Conservation (phyloP, 2,113 vertebrate species). For the Smithornis capensis region DNA sequence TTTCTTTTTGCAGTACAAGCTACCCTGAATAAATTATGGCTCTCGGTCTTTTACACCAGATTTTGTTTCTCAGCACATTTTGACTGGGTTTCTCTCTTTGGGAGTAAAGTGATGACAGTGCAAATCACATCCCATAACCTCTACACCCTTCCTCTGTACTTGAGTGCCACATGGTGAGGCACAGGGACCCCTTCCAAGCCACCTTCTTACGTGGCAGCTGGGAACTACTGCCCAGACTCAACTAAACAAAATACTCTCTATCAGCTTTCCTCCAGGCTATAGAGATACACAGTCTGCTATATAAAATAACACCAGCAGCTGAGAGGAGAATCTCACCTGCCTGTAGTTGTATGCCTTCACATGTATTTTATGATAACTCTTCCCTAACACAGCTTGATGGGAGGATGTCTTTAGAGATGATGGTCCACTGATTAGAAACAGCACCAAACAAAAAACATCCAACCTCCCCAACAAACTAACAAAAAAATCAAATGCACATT, state of each 20-base stretch:
- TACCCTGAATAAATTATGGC: neutral
- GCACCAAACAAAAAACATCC: neutral
- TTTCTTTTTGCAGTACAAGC: neutral
- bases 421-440: neutral
- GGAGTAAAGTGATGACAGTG: neutral
- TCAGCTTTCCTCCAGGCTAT: neutral
- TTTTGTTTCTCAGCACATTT: neutral
- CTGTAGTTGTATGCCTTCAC: fast-evolving
- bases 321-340: neutral
- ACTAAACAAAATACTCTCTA: neutral
- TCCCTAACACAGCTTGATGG: neutral
- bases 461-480: neutral
- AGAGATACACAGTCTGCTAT: neutral
- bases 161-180: fast-evolving
- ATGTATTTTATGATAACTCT: fast-evolving
- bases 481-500: neutral
- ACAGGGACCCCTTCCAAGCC: neutral
- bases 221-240: neutral
- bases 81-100: neutral
- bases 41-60: neutral
- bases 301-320: neutral
- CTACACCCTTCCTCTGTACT: neutral
- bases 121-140: neutral
- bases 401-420: neutral
- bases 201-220: fast-evolving